Conservation (phyloP, 2,888 invertebrate genomes). For the Phyto melanocephala region DNA sequence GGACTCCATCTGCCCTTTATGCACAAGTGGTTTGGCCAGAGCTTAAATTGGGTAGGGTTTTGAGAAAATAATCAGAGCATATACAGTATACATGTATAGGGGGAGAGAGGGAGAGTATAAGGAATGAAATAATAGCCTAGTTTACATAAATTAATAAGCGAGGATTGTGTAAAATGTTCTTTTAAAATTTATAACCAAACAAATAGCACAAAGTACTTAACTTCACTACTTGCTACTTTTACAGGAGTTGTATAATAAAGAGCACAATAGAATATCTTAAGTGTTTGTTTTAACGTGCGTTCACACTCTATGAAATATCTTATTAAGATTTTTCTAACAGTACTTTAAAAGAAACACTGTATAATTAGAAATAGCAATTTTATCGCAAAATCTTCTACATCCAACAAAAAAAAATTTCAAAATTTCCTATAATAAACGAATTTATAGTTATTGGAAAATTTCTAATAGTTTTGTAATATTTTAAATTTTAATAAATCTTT, state of each 20-base stretch:
- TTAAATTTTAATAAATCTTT: too few species aligned
- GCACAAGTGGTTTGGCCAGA: background rate
- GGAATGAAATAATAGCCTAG: conserved; percentile 1
- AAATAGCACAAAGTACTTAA: conserved; percentile 46
- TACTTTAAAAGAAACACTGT: too few species aligned
- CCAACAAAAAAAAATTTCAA: too few species aligned
- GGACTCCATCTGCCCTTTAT: conserved; percentile 23
- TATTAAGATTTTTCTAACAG: too few species aligned
- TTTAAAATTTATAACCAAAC: conserved; percentile 41
- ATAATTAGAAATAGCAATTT: too few species aligned
- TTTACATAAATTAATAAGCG: conserved; percentile 41
- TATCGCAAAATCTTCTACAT: too few species aligned
- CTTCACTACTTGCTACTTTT: conserved; percentile 9
- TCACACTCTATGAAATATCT: background rate
- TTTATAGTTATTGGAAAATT: too few species aligned
- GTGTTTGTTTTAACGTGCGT: background rate
- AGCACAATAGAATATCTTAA: background rate
- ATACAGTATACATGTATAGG: too few species aligned
- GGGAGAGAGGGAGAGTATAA: too few species aligned
- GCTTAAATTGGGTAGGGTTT: background rate
- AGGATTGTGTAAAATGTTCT: conserved; percentile 32
- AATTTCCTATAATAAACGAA: too few species aligned
- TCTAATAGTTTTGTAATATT: too few species aligned
- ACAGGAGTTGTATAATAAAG: background rate
- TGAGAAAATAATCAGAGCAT: too few species aligned